Base-by-base conservation (phyloP, 2,797 vertebrate species). In the Acrossocheilus wenchowensis region DNA sequence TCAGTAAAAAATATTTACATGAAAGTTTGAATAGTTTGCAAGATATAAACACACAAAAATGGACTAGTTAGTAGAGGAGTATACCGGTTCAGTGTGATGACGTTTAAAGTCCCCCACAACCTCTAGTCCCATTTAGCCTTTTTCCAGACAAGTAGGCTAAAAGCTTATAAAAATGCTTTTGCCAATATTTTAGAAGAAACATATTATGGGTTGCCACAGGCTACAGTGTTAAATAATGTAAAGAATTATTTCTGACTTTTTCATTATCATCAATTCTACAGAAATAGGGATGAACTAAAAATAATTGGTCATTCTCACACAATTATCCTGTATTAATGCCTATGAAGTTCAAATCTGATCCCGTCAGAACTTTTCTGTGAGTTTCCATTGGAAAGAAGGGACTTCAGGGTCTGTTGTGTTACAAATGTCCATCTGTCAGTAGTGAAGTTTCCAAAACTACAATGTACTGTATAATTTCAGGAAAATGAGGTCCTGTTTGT, bases 351-450 rank as follows among this genome's bases (percentile, higher is more conserved):
- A 75, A 50, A 34, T 52, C 26, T 50, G 26, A 74, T 36, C 5
- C 45, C 4, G 4, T 50, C 45, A 34, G 8, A 50, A 52, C 15
- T 6, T 75, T 50, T 52, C 45, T 52, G 26, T 6, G 30, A 52
- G 26, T 77, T 52, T 39, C 21, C 10, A 23, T 14, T 57, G 19
- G 30, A 19, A 57, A 57, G 0, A 15, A 78, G 54, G 52, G 11
- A 78, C 54, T 39, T 57, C 3, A 12, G 50, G 50, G 3, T 78
- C 50, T 57, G 74, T 5, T 21, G 17, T 52, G 48, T 57, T n/a
- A 57, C 74, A 57, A 57, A 78, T 54, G 48, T 6, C 74, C 74
- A 77, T 78, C 50, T 78, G 50, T 54, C 74, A 54, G 48, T 36
- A 36, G 8, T 77, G 19, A 7, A 54, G 21, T 57, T 57, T 78